Evolutionary conservation across 64 coral and sea anemone species (phyloP).

Genomic region (Astreopora myriophthalma): DNA sequence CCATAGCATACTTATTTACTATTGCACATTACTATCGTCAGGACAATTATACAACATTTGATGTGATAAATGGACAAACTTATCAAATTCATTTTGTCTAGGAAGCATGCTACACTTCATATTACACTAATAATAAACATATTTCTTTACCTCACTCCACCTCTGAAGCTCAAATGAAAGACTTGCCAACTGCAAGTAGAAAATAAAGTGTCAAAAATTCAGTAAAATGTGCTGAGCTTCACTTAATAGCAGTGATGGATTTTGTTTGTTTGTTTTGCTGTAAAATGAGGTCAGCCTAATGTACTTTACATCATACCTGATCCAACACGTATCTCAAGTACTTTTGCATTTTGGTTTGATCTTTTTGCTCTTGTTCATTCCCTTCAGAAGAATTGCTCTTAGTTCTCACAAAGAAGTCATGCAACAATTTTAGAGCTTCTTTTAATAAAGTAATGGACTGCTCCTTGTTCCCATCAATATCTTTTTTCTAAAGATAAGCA

Average conservation of each 20-base stretch:
- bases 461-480: neutral
- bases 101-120: no score
- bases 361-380: neutral
- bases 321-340: constrained; percentile 37
- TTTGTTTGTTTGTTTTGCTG: no score
- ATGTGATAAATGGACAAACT: neutral
- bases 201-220: neutral
- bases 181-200: constrained; percentile 22
- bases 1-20: no score
- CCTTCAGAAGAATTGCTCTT: neutral
- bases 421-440: constrained; percentile 11
- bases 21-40: no score
- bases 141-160: constrained; percentile 19
- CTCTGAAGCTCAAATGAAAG: constrained; percentile 31
- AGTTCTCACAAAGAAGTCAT: neutral
- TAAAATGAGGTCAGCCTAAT: no score
- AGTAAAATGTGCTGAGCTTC: neutral
- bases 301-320: neutral
- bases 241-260: no score
- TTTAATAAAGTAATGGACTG: neutral
- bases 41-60: neutral
- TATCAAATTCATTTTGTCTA: no score
- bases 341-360: constrained; percentile 23
- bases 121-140: neutral
- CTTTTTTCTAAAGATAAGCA: constrained; percentile 16